Conservation (phyloP, 2,113 vertebrate genomes). For the Gambusia affinis region DNA sequence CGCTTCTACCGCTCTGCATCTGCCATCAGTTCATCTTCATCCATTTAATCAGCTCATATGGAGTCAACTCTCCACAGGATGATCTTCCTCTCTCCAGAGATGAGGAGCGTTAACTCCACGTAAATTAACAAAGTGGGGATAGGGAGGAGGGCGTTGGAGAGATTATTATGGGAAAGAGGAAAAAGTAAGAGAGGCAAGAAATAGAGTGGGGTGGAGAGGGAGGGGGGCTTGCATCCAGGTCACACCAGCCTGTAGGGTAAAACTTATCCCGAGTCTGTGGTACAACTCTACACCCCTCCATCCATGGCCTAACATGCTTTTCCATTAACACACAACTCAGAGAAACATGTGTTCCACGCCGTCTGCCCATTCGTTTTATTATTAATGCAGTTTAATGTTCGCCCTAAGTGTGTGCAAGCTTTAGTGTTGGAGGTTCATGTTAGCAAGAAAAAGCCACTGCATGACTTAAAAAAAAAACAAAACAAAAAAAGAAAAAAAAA, state of each 20-base stretch:
- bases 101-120: conserved; percentile 58
- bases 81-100: conserved; percentile 54
- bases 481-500: neutral
- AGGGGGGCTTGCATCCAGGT: conserved; percentile 61
- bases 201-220: conserved; percentile 6
- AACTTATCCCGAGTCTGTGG: conserved; percentile 50
- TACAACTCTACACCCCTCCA: conserved; percentile 37
- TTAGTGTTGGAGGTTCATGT: conserved; percentile 48
- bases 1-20: conserved; percentile 32
- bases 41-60: conserved; percentile 59
- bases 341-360: conserved; percentile 60
- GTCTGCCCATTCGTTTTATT: conserved; percentile 65
- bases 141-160: conserved; percentile 11
- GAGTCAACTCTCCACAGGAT: conserved; percentile 49
- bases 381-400: conserved; percentile 72
- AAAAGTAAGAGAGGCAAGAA: conserved; percentile 4
- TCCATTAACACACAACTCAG: conserved; percentile 62
- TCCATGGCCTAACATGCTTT: conserved; percentile 44
- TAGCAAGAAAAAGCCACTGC: conserved; percentile 50
- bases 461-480: conserved; percentile 19
- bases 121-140: conserved; percentile 62
- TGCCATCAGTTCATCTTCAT: conserved; percentile 35
- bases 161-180: conserved; percentile 31
- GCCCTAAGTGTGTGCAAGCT: conserved; percentile 45
- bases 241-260: conserved; percentile 49